A percentile compares a stretch with the other conserved stretches of the same genome.
phyloP scores from a whole-genome alignment of 2,113 vertebrate species.

The Ctenodactylus gundi region DNA sequence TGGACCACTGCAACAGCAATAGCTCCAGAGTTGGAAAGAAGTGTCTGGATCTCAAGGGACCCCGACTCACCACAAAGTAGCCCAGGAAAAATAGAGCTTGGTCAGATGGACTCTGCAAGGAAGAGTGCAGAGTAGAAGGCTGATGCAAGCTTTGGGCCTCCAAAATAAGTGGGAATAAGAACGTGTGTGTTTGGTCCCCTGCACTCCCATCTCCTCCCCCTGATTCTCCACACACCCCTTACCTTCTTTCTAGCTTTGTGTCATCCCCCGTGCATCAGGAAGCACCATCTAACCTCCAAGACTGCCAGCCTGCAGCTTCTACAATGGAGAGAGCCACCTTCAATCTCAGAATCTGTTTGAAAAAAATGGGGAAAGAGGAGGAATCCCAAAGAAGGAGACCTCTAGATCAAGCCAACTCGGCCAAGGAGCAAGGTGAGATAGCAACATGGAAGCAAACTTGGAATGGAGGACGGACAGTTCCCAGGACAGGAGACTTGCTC shows the following conservation, averaged over 20 bases:
- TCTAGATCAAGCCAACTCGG: neutral
- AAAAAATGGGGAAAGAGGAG: neutral
- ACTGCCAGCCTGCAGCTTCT: neutral
- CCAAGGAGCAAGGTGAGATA: neutral
- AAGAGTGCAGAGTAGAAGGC: neutral
- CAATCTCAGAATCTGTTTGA: neutral
- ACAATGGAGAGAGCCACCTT: neutral
- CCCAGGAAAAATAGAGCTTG: neutral
- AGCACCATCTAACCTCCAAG: neutral
- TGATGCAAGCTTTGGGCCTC: neutral
- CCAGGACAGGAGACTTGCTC: neutral
- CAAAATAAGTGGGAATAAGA: neutral
- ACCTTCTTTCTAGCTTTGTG: neutral
- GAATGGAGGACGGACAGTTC: neutral
- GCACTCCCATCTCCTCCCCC: too few species aligned
- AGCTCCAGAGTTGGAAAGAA: neutral
- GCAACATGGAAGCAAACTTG: neutral
- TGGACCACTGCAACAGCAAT: neutral
- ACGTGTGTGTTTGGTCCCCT: neutral
- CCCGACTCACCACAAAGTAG: neutral
- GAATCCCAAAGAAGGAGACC: neutral
- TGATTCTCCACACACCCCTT: neutral
- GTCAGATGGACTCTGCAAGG: neutral
- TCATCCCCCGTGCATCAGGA: neutral
- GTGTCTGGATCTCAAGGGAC: neutral